A percentile compares a stretch with the other conserved stretches of the same genome.
Evolutionary conservation across 2,888 invertebrate species (phyloP).

Genomic region (Ochropleura leucogaster): DNA sequence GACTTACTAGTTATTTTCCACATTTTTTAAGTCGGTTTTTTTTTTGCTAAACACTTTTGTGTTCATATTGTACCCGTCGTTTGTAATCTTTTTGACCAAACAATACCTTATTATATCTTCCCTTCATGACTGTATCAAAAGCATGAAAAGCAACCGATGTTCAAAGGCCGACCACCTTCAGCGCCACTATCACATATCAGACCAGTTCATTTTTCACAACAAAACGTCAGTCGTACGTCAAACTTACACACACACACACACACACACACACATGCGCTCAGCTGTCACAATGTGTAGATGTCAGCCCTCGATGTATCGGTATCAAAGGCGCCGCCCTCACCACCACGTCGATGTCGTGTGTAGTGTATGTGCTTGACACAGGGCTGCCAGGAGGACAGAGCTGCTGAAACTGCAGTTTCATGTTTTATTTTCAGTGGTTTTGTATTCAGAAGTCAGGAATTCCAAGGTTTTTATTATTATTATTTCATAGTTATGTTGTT

Average conservation of each 20-base stretch:
- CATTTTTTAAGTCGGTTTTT: too few relatives aligned
- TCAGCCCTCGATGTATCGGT: conserved; percentile 63
- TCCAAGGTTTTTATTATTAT: neutral
- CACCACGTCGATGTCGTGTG: conserved; percentile 8
- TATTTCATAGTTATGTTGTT: neutral
- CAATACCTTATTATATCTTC: neutral
- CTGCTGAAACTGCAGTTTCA: neutral
- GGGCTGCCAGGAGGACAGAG: conserved; percentile 29
- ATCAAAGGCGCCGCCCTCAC: conserved; percentile 72
- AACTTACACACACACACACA: neutral
- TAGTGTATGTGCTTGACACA: conserved; percentile 23
- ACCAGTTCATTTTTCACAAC: conserved; percentile 33
- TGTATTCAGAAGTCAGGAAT: neutral
- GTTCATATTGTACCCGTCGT: too few relatives aligned
- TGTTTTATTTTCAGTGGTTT: neutral
- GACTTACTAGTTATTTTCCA: too few relatives aligned
- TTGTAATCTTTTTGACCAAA: neutral
- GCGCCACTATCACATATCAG: conserved; percentile 18
- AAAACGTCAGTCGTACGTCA: conserved; percentile 34
- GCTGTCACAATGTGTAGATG: conserved; percentile 48
- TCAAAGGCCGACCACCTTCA: neutral
- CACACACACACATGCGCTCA: conserved; percentile 10
- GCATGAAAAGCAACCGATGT: neutral
- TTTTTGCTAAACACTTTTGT: neutral
- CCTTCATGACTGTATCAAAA: too few relatives aligned